Conservation (phyloP, 1,140 invertebrate species). For the Elymnias hypermnestra region DNA sequence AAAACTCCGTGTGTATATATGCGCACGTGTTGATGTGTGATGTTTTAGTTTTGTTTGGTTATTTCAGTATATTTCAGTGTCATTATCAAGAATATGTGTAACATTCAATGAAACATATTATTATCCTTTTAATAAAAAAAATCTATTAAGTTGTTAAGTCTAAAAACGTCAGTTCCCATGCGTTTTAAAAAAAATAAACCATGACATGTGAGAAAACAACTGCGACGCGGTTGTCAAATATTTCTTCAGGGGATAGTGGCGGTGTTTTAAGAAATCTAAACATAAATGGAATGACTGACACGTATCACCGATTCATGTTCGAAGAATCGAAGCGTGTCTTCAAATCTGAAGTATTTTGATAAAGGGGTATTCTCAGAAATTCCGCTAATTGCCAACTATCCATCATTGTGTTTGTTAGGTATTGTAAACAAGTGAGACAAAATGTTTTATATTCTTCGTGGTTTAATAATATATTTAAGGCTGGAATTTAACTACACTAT, state of each 20-base stretch:
- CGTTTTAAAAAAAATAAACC: constrained; percentile 29
- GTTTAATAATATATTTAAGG: no score
- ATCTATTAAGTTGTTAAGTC: neutral
- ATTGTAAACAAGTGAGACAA: constrained; percentile 1
- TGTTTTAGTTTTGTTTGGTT: no score
- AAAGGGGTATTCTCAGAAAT: neutral
- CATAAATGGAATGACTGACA: constrained; percentile 71
- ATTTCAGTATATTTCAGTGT: no score
- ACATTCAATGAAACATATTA: no score
- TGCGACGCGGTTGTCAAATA: constrained; percentile 52
- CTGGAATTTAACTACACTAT: no score
- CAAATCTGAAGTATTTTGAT: constrained; percentile 48
- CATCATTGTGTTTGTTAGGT: neutral
- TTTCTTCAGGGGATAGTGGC: constrained; percentile 48
- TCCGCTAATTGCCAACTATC: neutral
- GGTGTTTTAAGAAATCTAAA: constrained; percentile 61
- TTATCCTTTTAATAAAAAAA: neutral
- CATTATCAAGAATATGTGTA: no score
- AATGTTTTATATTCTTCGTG: no score
- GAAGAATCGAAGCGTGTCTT: constrained; percentile 48
- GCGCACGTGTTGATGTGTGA: no score
- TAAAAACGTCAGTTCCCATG: constrained; percentile 35
- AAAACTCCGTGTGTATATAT: no score
- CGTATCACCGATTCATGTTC: constrained; percentile 49
- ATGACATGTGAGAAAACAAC: constrained; percentile 41